phyloP scores from a whole-genome alignment of 2,888 invertebrate species.

The Baronia brevicornis region DNA sequence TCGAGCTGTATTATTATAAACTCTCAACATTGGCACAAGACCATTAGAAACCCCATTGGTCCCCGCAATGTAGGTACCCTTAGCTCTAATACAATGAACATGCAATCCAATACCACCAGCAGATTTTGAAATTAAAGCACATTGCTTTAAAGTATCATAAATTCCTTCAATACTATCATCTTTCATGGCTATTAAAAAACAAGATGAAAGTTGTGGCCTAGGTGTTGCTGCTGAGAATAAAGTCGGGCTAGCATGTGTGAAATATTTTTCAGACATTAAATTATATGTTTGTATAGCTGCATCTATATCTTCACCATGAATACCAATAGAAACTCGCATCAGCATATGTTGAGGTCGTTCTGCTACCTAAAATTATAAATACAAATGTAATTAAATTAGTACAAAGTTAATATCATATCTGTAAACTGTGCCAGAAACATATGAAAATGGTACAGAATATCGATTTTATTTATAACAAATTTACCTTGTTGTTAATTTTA shows the following conservation, averaged over 20 bases:
- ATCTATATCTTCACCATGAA: slow-evolving; percentile 95
- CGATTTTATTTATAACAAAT: no score
- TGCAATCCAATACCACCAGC: slow-evolving; percentile 98
- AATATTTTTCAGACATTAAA: slow-evolving; percentile 93
- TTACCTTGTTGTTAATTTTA: slow-evolving; percentile 88
- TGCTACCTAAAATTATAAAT: slow-evolving; percentile 74
- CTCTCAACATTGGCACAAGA: slow-evolving; percentile 94
- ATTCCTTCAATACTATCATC: slow-evolving; percentile 98
- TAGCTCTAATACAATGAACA: slow-evolving; percentile 95
- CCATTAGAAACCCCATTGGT: slow-evolving; percentile 97
- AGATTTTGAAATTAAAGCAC: slow-evolving; percentile 96
- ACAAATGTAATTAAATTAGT: slow-evolving; percentile 2
- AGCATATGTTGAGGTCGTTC: slow-evolving; percentile 99
- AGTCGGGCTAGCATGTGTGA: slow-evolving; percentile 98
- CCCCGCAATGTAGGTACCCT: slow-evolving; percentile 93
- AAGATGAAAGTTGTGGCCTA: slow-evolving; percentile 94
- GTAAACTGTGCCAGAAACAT: no score
- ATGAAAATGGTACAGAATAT: no score
- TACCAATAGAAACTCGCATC: slow-evolving; percentile 97
- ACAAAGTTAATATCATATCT: not conserved
- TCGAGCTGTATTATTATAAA: slow-evolving; percentile 95
- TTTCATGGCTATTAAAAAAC: slow-evolving; percentile 95
- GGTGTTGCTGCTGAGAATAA: slow-evolving; percentile 96
- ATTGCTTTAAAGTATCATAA: slow-evolving; percentile 92
- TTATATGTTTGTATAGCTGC: slow-evolving; percentile 97